phyloP scores from a whole-genome alignment of 2,888 invertebrate species.

The Asteroscopus sphinx region DNA sequence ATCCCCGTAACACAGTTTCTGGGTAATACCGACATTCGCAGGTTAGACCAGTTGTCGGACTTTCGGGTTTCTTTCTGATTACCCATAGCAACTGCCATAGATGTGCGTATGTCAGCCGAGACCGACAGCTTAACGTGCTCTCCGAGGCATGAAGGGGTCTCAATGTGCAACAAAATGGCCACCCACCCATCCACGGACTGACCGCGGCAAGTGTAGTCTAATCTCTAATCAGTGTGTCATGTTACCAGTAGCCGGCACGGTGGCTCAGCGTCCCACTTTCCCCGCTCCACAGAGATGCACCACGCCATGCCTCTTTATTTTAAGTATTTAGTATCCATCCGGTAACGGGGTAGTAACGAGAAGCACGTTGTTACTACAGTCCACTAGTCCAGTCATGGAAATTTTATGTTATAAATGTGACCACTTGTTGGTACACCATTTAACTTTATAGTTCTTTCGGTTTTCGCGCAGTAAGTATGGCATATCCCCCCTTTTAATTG shows the following conservation, averaged over 20 bases:
- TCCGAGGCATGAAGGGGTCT: neutral
- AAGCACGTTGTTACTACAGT: neutral
- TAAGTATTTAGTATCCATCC: constrained; percentile 3
- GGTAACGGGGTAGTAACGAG: neutral
- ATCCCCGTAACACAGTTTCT: no score
- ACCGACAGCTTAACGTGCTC: no score
- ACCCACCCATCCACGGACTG: neutral
- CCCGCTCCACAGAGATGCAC: constrained; percentile 15
- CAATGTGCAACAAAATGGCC: no score
- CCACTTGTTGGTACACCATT: neutral
- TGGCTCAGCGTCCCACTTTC: constrained; percentile 18
- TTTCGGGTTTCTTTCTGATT: no score
- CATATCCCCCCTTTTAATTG: no score
- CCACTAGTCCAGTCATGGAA: neutral
- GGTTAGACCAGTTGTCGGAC: no score
- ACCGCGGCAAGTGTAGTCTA: neutral
- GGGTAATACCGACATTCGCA: no score
- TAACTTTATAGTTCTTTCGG: neutral
- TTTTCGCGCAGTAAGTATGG: no score
- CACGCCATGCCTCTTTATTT: constrained; percentile 11
- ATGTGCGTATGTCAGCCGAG: no score
- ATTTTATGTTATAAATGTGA: constrained; percentile 2
- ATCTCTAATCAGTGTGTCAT: neutral
- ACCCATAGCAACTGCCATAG: no score
- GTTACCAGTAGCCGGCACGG: neutral